A percentile compares a stretch with the other conserved stretches of the same genome.
phyloP scores from a whole-genome alignment of 37 sponge, comb jelly and placozoan genomes.

The Corticium candelabrum region DNA sequence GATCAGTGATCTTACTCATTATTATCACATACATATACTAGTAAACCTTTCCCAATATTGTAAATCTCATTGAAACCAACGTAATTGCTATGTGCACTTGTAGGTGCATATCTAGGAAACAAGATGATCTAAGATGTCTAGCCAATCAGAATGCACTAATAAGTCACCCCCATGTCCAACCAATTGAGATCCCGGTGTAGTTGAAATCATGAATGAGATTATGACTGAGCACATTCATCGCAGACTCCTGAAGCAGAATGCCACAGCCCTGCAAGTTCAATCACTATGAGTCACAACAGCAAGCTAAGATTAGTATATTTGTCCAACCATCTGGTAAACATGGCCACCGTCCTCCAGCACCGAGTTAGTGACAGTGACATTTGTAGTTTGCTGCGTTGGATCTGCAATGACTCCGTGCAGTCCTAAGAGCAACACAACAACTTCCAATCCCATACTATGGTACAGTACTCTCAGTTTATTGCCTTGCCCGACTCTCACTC shows the following conservation, averaged over 20 bases:
- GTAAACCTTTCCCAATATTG: conserved; percentile 2
- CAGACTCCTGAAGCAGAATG: not conserved
- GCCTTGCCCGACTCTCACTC: conserved; percentile 2
- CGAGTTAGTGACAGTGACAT: not conserved
- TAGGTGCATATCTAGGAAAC: not conserved
- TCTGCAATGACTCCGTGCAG: not conserved
- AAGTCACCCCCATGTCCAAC: conserved; percentile 10
- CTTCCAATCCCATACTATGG: not conserved
- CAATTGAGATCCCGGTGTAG: conserved; percentile 12
- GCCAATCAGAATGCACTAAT: not conserved
- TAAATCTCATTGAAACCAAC: not conserved
- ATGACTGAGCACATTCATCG: not conserved
- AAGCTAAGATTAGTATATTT: not conserved
- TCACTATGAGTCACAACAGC: not conserved
- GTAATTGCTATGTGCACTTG: not conserved
- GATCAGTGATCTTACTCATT: too few species aligned
- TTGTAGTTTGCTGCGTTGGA: not conserved
- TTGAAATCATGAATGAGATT: conserved; percentile 7
- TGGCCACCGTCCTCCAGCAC: conserved; percentile 2
- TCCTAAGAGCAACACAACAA: not conserved
- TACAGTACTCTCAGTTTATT: not conserved
- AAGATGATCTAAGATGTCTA: not conserved
- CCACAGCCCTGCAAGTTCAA: not conserved
- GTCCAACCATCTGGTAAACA: not conserved
- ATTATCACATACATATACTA: too few species aligned